Percentiles rank a stretch among this genome's conserved stretches.
Conservation (phyloP, 2,888 invertebrate species). For the Ganaspis brasiliensis region DNA sequence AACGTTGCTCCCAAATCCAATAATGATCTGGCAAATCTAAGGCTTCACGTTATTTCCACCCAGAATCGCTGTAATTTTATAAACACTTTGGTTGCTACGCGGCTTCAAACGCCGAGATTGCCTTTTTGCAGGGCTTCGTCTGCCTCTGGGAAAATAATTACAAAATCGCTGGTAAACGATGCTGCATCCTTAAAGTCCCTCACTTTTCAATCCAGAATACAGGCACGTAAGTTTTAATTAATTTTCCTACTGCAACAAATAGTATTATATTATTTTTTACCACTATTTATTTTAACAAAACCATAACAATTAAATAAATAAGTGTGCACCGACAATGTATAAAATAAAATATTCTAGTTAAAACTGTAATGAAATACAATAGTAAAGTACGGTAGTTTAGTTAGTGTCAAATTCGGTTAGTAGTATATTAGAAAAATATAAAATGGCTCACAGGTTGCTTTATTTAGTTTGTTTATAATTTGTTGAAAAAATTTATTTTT, state of each 20-base stretch:
- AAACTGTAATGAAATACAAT: too few species aligned
- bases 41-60: constrained; percentile 73
- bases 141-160: constrained; percentile 76
- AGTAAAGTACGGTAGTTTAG: too few species aligned
- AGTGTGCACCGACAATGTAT: not conserved
- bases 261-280: too few species aligned
- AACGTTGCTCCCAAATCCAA: constrained; percentile 70
- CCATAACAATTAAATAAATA: too few species aligned
- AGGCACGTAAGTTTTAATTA: constrained; percentile 9
- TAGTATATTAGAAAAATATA: too few species aligned
- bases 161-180: constrained; percentile 66
- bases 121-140: constrained; percentile 74
- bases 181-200: constrained; percentile 32
- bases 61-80: constrained; percentile 78
- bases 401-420: too few species aligned
- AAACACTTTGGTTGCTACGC: constrained; percentile 77
- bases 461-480: too few species aligned
- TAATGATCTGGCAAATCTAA: constrained; percentile 69
- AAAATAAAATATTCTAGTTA: not conserved
- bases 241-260: not conserved
- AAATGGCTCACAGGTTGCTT: too few species aligned
- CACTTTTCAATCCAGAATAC: not conserved
- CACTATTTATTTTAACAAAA: too few species aligned
- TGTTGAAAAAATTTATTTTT: too few species aligned
- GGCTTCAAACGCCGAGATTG: constrained; percentile 76